A percentile compares a stretch with the other conserved stretches of the same genome.
phyloP scores from a whole-genome alignment of 2,888 invertebrate genomes.

The Apocheima hispidaria region DNA sequence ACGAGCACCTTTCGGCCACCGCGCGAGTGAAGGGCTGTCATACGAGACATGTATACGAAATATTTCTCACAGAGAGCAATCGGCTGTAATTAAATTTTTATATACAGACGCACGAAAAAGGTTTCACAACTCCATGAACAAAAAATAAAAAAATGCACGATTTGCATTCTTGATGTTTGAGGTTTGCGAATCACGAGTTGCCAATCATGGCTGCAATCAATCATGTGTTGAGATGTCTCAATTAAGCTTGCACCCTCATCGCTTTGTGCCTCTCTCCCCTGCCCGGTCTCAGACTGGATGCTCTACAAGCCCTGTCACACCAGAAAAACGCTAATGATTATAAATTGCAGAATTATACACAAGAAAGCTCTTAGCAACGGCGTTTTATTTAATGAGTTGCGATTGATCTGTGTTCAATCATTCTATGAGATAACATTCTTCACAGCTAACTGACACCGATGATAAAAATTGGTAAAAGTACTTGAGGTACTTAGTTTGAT shows the following conservation, averaged over 20 bases:
- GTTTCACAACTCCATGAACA: constrained; percentile 54
- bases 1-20: constrained; percentile 63
- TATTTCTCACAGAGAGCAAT: constrained; percentile 74
- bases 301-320: constrained; percentile 58
- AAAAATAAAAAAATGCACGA: constrained; percentile 57
- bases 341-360: constrained; percentile 80
- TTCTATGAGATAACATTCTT: constrained; percentile 25
- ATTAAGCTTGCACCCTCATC: constrained; percentile 75
- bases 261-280: constrained; percentile 34
- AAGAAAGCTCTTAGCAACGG: constrained; percentile 64
- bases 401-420: constrained; percentile 49
- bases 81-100: constrained; percentile 71
- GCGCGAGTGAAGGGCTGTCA: constrained; percentile 81
- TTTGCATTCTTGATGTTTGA: constrained; percentile 71
- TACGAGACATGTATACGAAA: constrained; percentile 64
- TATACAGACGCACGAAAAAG: constrained; percentile 61
- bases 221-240: constrained; percentile 81
- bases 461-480: constrained; percentile 8
- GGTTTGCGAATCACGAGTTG: constrained; percentile 61
- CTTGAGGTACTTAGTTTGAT: background rate
- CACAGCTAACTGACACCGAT: background rate
- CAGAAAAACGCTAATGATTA: constrained; percentile 79
- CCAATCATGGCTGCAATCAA: constrained; percentile 79
- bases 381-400: constrained; percentile 56
- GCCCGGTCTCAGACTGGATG: constrained; percentile 42